Base-by-base conservation (phyloP, 2,113 vertebrate species). In the Prunella fulvescens region DNA sequence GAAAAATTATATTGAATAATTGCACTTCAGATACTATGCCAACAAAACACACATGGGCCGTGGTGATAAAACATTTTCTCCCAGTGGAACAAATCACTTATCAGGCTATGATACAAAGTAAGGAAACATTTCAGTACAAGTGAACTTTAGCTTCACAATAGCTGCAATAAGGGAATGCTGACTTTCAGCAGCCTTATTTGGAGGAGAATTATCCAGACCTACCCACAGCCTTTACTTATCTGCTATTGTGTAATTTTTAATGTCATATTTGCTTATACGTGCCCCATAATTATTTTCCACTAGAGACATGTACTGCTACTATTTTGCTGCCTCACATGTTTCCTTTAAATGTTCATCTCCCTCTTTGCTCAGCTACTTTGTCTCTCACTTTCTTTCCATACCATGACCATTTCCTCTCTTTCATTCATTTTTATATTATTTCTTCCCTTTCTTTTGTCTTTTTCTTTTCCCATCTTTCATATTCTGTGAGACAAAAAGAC, bases 51-150 rank as follows among this genome's bases (percentile, higher is more conserved):
- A 97, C 95, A 96, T 97, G 84, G 74, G 56, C 53, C 1, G 1
- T 76, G 67, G 93, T 96, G 95, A 97, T 96, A 96, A 97, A 97
- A 97, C 48, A 70, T 86, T 88, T 79, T 92, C 80, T 96, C 81
- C 70, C 81, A 87, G 82, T 84, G 89, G 67, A 96, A 86, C 88
- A 96, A 86, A 96, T 97, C 92, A 95, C 83, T 93, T 94, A 95
- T 86, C 95, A 81, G 90, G 84, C 81, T 78, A 81, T 86, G 96
- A 90, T 82, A 95, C 70, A 96, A 97, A 95, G 86, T 90, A 96
- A 95, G 93, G 94, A 93, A 97, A 97, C 67, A 92, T 96, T 97
- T 90, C 88, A 81, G 82, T 92, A 81, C 91, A 97, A 97, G 51
- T 95, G 61, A 87, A 92, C 90, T 95, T 97, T 93, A 92, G 35